Evolutionary conservation across 2,888 invertebrate species (phyloP), one percentile per base, ranked within the genome.

Genomic region (Volucella inflata): DNA sequence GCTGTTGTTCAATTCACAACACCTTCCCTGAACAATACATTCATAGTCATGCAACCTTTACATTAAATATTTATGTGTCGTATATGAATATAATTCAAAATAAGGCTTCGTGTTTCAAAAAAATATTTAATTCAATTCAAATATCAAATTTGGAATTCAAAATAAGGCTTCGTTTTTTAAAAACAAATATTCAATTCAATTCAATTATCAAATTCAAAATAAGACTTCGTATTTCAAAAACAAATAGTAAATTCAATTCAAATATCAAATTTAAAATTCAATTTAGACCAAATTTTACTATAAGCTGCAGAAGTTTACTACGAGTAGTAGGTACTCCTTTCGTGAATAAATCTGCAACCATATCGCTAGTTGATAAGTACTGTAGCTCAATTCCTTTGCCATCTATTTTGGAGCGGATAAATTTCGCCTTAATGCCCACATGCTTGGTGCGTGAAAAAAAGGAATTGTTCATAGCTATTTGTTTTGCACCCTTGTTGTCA

Each of bases 21-120:
- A 44, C 44, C 44, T 44, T 44, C 44, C 6, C 44, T 44, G n/a
- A 44, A 44, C 44, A n/a, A 44, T n/a, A 44, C 44, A 44, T 44
- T 44, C 44, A 44, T 44, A 44, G n/a, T 12, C 44, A 9, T 44
- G 44, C 11, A 44, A 44, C 44, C 2, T 44, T 44, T 44, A 44
- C n/a, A 44, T 44, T n/a, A 44, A 44, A 44, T 10, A 44, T 44
- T 12, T n/a, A n/a, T n/a, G n/a, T n/a, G n/a, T n/a, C n/a, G n/a
- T 44, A 12, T 2, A 44, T 44, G n/a, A 12, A n/a, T n/a, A 2
- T 4, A n/a, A n/a, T n/a, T n/a, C n/a, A n/a, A n/a, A n/a, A 44
- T 44, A 44, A 4, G 10, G n/a, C n/a, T n/a, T n/a, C n/a, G n/a
- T n/a, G n/a, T n/a, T n/a, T n/a, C n/a, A n/a, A n/a, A n/a, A n/a